phyloP scores from a whole-genome alignment of 2,888 invertebrate species.

The Ectobius pallidus region DNA sequence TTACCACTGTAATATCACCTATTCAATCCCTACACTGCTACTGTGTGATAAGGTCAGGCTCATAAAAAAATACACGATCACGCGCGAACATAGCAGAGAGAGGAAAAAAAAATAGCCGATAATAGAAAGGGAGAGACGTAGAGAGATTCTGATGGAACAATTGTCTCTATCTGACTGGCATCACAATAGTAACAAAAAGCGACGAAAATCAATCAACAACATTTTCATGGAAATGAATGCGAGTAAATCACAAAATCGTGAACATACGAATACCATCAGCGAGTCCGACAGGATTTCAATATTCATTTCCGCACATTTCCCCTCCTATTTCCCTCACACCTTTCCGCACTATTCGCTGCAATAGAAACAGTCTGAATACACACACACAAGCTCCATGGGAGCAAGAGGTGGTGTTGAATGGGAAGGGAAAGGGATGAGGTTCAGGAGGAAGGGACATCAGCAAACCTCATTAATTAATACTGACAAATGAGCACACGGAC shows the following conservation, averaged over 20 bases:
- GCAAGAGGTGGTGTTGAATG: constrained; percentile 1
- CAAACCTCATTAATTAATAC: constrained; percentile 38
- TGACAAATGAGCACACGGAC: constrained; percentile 35
- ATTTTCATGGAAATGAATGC: constrained; percentile 28
- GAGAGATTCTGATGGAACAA: background rate
- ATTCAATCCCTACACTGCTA: background rate
- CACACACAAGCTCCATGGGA: background rate
- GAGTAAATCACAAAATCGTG: constrained; percentile 29
- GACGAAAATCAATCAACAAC: constrained; percentile 24
- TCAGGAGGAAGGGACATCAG: constrained; percentile 14
- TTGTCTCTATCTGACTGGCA: background rate
- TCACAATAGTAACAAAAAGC: background rate
- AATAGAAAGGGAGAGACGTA: background rate
- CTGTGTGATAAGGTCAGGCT: constrained; percentile 11
- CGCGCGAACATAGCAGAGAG: too few relatives aligned
- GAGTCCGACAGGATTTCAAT: constrained; percentile 20
- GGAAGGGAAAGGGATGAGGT: too few relatives aligned
- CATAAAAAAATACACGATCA: constrained; percentile 23
- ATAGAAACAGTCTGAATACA: constrained; percentile 9
- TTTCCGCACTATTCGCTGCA: background rate
- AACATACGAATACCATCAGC: constrained; percentile 1
- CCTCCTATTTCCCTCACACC: background rate
- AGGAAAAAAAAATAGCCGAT: too few relatives aligned
- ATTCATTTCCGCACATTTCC: constrained; percentile 8
- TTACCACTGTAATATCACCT: constrained; percentile 13